Evolutionary conservation across 2,888 invertebrate species (phyloP).

Genomic region (Panopea generosa): DNA sequence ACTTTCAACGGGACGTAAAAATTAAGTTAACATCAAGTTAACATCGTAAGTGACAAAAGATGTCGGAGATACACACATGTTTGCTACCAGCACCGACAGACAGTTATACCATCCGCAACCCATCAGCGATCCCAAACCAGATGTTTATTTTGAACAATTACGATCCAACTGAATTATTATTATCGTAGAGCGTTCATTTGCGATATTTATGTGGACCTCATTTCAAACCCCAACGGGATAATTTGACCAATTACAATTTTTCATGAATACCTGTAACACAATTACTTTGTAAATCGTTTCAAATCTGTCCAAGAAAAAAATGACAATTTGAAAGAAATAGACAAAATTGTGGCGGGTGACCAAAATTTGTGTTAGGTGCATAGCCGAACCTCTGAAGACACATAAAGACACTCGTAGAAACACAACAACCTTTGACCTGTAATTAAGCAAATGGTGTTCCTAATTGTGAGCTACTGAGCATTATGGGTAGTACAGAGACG

Average conservation of each 20-base stretch:
- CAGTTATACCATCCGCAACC: too few relatives aligned
- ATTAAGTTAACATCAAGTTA: constrained; percentile 20
- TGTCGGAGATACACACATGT: constrained; percentile 27
- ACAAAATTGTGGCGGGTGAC: too few relatives aligned
- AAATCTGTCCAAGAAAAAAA: too few relatives aligned
- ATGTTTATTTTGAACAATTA: constrained; percentile 23
- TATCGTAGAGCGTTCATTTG: constrained; percentile 11
- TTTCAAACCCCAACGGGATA: constrained; percentile 17
- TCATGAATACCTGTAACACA: constrained; percentile 31
- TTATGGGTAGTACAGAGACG: too few relatives aligned
- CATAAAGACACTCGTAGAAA: too few relatives aligned
- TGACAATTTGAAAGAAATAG: too few relatives aligned
- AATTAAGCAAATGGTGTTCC: too few relatives aligned
- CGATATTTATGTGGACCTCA: constrained; percentile 24
- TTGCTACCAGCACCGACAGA: not conserved
- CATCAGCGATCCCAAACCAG: constrained; percentile 8
- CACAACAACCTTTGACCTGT: too few relatives aligned
- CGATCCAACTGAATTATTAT: too few relatives aligned
- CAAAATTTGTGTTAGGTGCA: too few relatives aligned
- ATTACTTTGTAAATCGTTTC: constrained; percentile 9
- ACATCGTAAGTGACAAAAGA: constrained; percentile 33
- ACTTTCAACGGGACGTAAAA: constrained; percentile 13
- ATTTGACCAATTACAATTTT: constrained; percentile 31
- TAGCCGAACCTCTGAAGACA: too few relatives aligned
- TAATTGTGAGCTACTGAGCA: too few relatives aligned